These are phyloP conservation scores for Drosophila paranaensis DNA, from an alignment of 2,888 invertebrate genomes.

Conservation along the genomic window DNA sequence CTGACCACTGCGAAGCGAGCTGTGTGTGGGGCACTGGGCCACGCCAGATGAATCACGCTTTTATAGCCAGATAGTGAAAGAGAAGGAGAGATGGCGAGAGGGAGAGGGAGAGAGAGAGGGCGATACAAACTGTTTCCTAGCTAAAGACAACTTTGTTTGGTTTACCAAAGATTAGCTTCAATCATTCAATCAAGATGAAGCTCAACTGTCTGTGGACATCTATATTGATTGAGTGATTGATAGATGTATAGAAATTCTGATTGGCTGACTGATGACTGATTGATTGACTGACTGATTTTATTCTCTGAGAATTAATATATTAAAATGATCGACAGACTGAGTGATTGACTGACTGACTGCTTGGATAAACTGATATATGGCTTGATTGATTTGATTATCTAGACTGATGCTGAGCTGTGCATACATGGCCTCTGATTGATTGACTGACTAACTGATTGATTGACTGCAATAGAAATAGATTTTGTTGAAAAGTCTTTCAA, in stretches of 20 bases:
- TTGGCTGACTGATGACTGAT: background rate
- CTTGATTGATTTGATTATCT: background rate
- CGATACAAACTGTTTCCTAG: background rate
- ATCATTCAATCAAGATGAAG: background rate
- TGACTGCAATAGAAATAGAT: background rate
- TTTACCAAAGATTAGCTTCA: background rate
- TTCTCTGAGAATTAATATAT: too few relatives aligned
- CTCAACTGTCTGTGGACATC: too few relatives aligned
- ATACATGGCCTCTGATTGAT: background rate
- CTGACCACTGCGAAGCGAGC: constrained; percentile 2
- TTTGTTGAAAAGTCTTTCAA: background rate
- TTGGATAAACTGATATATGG: background rate
- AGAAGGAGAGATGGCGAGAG: background rate
- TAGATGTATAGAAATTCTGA: too few relatives aligned
- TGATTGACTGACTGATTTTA: background rate
- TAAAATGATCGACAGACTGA: too few relatives aligned
- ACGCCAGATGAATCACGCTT: background rate
- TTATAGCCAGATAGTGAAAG: background rate
- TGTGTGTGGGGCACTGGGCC: constrained; percentile 23
- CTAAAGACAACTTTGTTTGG: background rate
- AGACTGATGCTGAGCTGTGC: background rate
- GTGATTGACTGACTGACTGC: background rate
- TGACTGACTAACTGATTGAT: background rate
- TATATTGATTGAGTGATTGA: too few relatives aligned
- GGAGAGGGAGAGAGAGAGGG: background rate